phyloP scores from a whole-genome alignment of 2,113 vertebrate species.

The Axis porcinus region DNA sequence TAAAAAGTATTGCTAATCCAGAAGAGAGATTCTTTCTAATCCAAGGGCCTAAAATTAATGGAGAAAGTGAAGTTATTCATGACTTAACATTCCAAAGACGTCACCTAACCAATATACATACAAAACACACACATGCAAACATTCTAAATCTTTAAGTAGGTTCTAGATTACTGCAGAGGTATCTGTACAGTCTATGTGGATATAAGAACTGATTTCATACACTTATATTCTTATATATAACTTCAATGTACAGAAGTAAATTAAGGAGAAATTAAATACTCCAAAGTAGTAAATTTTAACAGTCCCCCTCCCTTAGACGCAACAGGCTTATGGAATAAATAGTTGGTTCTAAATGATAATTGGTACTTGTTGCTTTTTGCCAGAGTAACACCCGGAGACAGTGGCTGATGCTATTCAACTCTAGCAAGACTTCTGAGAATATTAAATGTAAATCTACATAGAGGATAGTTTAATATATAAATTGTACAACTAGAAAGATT shows the following conservation, averaged over 20 bases:
- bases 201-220: neutral
- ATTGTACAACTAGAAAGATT: neutral
- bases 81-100: neutral
- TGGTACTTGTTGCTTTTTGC: neutral
- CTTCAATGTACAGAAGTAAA: neutral
- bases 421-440: neutral
- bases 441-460: neutral
- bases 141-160: neutral
- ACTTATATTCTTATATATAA: neutral
- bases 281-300: neutral
- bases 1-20: neutral
- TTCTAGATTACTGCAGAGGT: neutral
- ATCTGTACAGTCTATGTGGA: neutral
- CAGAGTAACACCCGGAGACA: neutral
- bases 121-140: neutral
- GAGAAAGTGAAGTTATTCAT: neutral
- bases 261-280: neutral
- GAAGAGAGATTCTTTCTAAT: neutral
- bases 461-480: neutral
- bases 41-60: neutral
- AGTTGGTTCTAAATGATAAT: neutral
- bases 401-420: neutral
- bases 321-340: neutral
- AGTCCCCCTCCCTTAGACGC: neutral
- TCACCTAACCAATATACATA: neutral